Evolutionary conservation across 2,797 vertebrate species (phyloP).

Genomic region (Fistularia commersonii): DNA sequence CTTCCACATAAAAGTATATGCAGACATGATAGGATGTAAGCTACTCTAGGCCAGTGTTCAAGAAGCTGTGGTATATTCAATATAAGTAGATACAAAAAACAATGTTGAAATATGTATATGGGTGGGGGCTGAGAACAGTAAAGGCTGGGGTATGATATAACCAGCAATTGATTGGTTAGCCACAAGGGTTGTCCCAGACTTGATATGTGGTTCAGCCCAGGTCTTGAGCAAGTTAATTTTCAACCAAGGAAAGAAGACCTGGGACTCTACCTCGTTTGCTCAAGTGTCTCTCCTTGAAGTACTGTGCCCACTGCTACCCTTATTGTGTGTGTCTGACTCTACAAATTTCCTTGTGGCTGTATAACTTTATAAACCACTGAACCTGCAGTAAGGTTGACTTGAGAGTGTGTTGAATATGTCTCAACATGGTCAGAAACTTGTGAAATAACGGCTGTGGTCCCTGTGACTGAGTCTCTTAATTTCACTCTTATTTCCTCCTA

Average conservation of each 20-base stretch:
- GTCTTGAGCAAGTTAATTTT: slow-evolving; percentile 60
- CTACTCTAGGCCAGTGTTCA: slow-evolving; percentile 31
- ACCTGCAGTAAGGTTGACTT: slow-evolving; percentile 28
- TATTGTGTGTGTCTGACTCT: slow-evolving; percentile 4
- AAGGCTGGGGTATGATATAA: slow-evolving; percentile 28
- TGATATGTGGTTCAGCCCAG: slow-evolving; percentile 48
- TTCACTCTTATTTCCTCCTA: slow-evolving; percentile 28
- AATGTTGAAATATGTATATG: slow-evolving; percentile 33
- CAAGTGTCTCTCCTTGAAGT: neutral
- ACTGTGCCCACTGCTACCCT: slow-evolving; percentile 20
- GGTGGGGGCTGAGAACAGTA: slow-evolving; percentile 6
- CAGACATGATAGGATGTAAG: slow-evolving; percentile 20
- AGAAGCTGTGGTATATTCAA: slow-evolving; percentile 40
- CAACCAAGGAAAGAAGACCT: slow-evolving; percentile 36
- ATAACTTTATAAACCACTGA: slow-evolving; percentile 19
- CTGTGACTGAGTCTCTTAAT: slow-evolving; percentile 20
- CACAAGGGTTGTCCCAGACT: slow-evolving; percentile 48
- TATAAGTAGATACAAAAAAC: slow-evolving; percentile 43
- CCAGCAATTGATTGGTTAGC: slow-evolving; percentile 46
- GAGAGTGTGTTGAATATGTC: slow-evolving; percentile 26
- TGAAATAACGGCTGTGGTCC: slow-evolving; percentile 21
- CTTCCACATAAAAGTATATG: slow-evolving; percentile 25
- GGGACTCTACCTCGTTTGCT: slow-evolving; percentile 11
- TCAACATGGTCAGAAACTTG: slow-evolving; percentile 42
- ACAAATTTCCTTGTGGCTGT: slow-evolving; percentile 20